Evolutionary conservation across 2,113 vertebrate species (phyloP).

Genomic region (Indri indri): DNA sequence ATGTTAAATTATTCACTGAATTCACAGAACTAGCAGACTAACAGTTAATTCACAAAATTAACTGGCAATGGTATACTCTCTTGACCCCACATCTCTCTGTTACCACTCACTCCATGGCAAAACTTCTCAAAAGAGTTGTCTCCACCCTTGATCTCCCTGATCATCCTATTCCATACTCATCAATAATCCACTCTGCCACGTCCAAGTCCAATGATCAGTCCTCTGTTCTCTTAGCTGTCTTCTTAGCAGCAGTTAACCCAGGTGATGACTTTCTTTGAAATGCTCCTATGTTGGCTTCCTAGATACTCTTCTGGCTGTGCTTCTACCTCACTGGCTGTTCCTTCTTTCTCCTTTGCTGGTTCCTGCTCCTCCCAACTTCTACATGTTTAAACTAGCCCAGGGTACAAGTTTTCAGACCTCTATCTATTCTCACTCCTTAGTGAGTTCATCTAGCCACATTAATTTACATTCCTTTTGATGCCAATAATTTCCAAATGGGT

Average conservation of each 20-base stretch:
- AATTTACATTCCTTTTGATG: neutral
- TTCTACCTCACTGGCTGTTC: neutral
- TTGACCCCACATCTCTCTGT: neutral
- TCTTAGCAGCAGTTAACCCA: neutral
- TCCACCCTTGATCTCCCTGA: neutral
- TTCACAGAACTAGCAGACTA: neutral
- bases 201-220: neutral
- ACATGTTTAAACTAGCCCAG: neutral
- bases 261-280: neutral
- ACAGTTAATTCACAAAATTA: neutral
- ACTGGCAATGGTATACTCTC: neutral
- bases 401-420: neutral
- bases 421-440: neutral
- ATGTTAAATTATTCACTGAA: neutral
- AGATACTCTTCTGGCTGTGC: neutral
- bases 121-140: neutral
- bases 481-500: conserved; percentile 2
- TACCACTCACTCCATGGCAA: neutral
- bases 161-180: neutral
- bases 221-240: neutral
- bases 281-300: neutral
- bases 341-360: neutral
- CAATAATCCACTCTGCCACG: neutral
- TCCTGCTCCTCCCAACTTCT: neutral
- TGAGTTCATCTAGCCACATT: neutral